A percentile compares a stretch with the other conserved stretches of the same genome.
These are phyloP conservation scores for Pheosia gnoma DNA, from an alignment of 2,888 invertebrate species.

Conservation along the genomic window DNA sequence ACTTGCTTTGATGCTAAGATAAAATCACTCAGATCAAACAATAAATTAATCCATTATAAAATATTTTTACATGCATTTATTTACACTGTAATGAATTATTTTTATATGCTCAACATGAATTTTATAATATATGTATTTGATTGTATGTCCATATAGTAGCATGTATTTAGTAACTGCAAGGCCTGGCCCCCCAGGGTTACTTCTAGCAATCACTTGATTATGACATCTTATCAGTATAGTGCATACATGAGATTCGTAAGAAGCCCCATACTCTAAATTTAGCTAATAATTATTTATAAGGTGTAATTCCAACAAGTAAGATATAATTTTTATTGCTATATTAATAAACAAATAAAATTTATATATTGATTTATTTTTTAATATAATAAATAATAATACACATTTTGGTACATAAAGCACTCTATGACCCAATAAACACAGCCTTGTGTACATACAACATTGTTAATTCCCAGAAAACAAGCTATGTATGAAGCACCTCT, in stretches of 20 bases:
- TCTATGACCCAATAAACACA: not conserved
- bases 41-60: slow-evolving; percentile 60
- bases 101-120: slow-evolving; percentile 74
- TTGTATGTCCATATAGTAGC: slow-evolving; percentile 74
- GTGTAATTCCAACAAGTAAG: slow-evolving; percentile 65
- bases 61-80: slow-evolving; percentile 82
- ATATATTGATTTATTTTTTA: slow-evolving; percentile 37
- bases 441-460: not conserved
- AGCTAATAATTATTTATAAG: slow-evolving; percentile 74
- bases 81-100: slow-evolving; percentile 78
- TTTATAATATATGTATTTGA: slow-evolving; percentile 60
- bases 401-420: not conserved
- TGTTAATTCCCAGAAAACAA: not conserved
- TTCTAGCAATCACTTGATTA: slow-evolving; percentile 30
- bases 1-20: slow-evolving; percentile 66
- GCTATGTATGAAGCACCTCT: not conserved
- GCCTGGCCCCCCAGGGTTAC: slow-evolving; percentile 47
- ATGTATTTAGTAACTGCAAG: slow-evolving; percentile 44
- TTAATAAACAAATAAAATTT: slow-evolving; percentile 58
- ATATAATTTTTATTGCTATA: slow-evolving; percentile 76
- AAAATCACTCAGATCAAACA: slow-evolving; percentile 58
- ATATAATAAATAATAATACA: not conserved
- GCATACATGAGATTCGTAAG: slow-evolving; percentile 49
- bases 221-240: slow-evolving; percentile 37
- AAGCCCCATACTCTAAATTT: slow-evolving; percentile 73